Evolutionary conservation across 2,888 invertebrate genomes (phyloP).

Genomic region (Diloba caeruleocephala): DNA sequence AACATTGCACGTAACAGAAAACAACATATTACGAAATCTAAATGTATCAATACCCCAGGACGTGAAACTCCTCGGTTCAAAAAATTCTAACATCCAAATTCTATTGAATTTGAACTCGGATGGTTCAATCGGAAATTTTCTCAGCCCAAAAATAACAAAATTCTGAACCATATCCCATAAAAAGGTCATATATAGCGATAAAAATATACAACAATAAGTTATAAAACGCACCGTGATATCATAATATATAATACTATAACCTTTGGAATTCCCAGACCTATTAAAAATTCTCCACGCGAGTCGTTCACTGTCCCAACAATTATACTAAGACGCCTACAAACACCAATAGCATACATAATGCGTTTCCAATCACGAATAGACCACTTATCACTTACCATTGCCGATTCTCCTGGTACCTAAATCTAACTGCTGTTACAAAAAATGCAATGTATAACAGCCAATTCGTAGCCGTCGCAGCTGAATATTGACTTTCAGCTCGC

Average conservation of each 20-base stretch:
- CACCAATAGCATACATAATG: slow-evolving; percentile 55
- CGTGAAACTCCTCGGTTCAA: neutral
- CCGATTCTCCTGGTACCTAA: slow-evolving; percentile 36
- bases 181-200: slow-evolving; percentile 17
- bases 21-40: too few relatives aligned
- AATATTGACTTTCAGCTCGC: slow-evolving; percentile 62
- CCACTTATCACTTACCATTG: slow-evolving; percentile 38
- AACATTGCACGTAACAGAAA: too few relatives aligned
- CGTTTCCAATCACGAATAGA: slow-evolving; percentile 23
- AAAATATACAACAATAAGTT: slow-evolving; percentile 40
- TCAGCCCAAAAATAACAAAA: slow-evolving; percentile 1
- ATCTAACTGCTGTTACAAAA: slow-evolving; percentile 32
- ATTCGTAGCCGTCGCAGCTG: slow-evolving; percentile 32
- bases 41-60: neutral
- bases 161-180: slow-evolving; percentile 9
- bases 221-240: slow-evolving; percentile 47
- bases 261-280: slow-evolving; percentile 50
- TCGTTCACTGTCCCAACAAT: slow-evolving; percentile 61
- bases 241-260: slow-evolving; percentile 40
- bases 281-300: slow-evolving; percentile 57
- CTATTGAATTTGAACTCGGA: too few relatives aligned
- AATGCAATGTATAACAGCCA: slow-evolving; percentile 41
- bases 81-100: too few relatives aligned
- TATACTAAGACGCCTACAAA: slow-evolving; percentile 59
- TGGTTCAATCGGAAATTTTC: neutral